A percentile compares a stretch with the other conserved stretches of the same genome.
Evolutionary conservation across 2,888 invertebrate genomes (phyloP).

Genomic region (Andrena flavipes): DNA sequence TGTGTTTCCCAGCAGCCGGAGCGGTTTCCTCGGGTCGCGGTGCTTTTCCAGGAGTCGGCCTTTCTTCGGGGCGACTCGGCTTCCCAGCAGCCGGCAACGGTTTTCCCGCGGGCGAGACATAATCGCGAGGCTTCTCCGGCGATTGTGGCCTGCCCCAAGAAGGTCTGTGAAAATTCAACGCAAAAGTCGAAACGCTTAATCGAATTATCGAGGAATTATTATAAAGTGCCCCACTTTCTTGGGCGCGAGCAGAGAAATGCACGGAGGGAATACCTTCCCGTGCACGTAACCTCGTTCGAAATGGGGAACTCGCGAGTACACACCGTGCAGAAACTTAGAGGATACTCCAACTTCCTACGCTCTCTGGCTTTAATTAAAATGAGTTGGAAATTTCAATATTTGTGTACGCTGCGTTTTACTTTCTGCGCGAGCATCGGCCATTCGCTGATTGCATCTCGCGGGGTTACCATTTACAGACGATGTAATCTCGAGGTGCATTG

Average conservation of each 20-base stretch:
- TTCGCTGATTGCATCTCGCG: neutral
- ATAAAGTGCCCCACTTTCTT: neutral
- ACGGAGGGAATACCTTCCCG: no score
- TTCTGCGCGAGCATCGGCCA: slow-evolving; percentile 1
- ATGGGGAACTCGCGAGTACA: neutral
- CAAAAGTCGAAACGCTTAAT: neutral
- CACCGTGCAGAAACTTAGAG: neutral
- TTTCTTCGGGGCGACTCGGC: slow-evolving; percentile 73
- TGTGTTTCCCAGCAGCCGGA: slow-evolving; percentile 3
- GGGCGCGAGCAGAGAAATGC: neutral
- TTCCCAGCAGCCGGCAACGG: slow-evolving; percentile 77
- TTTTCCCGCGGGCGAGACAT: slow-evolving; percentile 65
- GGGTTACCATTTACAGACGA: neutral
- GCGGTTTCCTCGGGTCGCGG: slow-evolving; percentile 42
- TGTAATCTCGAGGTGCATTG: neutral
- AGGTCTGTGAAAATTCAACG: slow-evolving; percentile 57
- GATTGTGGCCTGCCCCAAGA: slow-evolving; percentile 69
- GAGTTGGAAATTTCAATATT: slow-evolving; percentile 22
- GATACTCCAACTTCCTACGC: neutral
- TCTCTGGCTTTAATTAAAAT: slow-evolving; percentile 18
- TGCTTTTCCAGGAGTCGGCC: slow-evolving; percentile 49
- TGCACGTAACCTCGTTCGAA: slow-evolving; percentile 2
- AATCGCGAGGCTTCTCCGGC: slow-evolving; percentile 76
- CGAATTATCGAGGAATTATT: no score
- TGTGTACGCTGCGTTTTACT: slow-evolving; percentile 3